These are phyloP conservation scores for Lycocerus yunnanus DNA, from an alignment of 2,888 invertebrate genomes.

Conservation along the genomic window DNA sequence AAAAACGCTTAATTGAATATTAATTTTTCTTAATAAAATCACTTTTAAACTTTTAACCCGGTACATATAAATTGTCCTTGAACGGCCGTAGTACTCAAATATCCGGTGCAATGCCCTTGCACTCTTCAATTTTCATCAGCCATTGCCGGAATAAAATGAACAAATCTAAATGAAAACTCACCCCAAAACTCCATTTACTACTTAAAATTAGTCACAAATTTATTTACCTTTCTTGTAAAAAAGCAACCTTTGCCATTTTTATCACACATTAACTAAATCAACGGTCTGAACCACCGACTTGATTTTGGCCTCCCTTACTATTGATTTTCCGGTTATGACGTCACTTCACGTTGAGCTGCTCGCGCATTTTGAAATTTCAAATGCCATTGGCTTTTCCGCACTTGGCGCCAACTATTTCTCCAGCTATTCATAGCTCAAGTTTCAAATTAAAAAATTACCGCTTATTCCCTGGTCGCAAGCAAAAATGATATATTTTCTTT, in stretches of 20 bases:
- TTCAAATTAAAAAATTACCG: conserved; percentile 18
- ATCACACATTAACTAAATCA: conserved; percentile 66
- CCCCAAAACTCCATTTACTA: conserved; percentile 4
- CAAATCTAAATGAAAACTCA: conserved; percentile 30
- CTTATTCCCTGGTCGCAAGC: neutral
- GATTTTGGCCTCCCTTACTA: conserved; percentile 47
- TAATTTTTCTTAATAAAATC: neutral
- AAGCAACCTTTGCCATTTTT: conserved; percentile 74
- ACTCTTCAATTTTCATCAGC: conserved; percentile 16
- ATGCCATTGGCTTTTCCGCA: conserved; percentile 41
- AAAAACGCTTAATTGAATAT: neutral
- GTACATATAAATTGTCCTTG: conserved; percentile 33
- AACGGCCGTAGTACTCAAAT: conserved; percentile 25
- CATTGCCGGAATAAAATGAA: conserved; percentile 31
- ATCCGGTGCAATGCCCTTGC: conserved; percentile 34
- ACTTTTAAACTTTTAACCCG: conserved; percentile 26
- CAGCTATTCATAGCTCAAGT: conserved; percentile 43
- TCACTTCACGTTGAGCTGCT: conserved; percentile 39
- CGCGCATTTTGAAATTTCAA: conserved; percentile 35
- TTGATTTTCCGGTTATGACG: conserved; percentile 48
- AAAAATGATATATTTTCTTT: neutral
- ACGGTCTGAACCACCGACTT: conserved; percentile 45
- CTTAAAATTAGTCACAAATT: conserved; percentile 34
- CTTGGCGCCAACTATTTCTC: conserved; percentile 50
- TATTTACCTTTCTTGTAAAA: conserved; percentile 65